Conservation (phyloP, 1,140 invertebrate species). For the Bradysia coprophila region DNA sequence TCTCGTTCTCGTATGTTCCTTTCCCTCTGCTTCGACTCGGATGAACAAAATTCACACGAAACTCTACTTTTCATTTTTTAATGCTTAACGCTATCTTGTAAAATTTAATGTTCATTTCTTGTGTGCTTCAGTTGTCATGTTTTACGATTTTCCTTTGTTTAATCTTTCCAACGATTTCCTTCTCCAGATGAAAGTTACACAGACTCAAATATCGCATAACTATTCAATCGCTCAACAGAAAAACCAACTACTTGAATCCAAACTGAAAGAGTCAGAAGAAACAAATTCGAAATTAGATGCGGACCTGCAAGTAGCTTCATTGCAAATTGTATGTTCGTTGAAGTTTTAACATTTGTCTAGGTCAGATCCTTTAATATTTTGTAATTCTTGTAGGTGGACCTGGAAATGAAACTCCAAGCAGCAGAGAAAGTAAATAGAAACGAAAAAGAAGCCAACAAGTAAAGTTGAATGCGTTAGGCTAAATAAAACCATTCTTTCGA, state of each 20-base stretch:
- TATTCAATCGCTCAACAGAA: background rate
- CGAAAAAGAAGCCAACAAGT: background rate
- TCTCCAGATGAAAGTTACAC: background rate
- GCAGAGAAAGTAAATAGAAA: background rate
- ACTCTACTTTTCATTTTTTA: too few species aligned
- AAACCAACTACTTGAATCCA: background rate
- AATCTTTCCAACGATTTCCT: background rate
- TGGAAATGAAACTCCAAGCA: slow-evolving; percentile 1
- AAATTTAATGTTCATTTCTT: too few species aligned
- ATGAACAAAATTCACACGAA: too few species aligned
- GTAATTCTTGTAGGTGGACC: background rate
- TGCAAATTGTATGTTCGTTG: background rate
- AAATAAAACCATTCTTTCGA: background rate
- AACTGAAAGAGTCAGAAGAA: too few species aligned
- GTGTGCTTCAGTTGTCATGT: too few species aligned
- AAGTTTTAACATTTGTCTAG: background rate
- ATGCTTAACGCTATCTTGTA: too few species aligned
- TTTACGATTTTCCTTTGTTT: too few species aligned
- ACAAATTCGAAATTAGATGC: background rate
- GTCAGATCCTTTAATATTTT: background rate
- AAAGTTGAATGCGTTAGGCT: background rate
- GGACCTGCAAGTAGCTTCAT: background rate
- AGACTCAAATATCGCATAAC: background rate
- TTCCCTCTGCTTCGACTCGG: too few species aligned
- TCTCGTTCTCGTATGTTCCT: too few species aligned